Percentiles rank a stretch among this genome's conserved stretches.
Evolutionary conservation across 2,113 vertebrate species (phyloP).

Genomic region (Upupa epops): DNA sequence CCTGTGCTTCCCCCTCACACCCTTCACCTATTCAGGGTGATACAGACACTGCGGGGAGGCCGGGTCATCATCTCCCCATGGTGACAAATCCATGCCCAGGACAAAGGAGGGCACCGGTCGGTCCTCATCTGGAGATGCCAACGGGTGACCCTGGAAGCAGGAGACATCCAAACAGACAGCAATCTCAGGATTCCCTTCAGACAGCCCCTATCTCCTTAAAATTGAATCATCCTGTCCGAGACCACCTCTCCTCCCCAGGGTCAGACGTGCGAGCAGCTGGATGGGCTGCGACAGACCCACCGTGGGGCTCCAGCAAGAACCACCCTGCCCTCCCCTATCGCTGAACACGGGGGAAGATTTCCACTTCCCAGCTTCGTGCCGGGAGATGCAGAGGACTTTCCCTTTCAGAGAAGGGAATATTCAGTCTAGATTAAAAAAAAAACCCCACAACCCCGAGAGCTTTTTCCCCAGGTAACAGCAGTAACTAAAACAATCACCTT

Average conservation of each 20-base stretch:
- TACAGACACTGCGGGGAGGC: background rate
- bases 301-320: fast-evolving
- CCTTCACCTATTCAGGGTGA: fast-evolving
- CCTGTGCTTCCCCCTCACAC: fast-evolving
- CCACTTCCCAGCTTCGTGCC: background rate
- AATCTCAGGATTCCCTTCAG: background rate
- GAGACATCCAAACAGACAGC: background rate
- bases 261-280: background rate
- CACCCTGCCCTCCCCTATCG: background rate
- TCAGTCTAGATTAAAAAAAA: constrained; percentile 55
- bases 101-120: background rate
- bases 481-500: constrained; percentile 70
- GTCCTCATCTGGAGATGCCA: background rate
- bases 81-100: fast-evolving
- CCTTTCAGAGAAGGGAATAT: constrained; percentile 57
- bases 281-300: fast-evolving
- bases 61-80: no score
- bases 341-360: background rate
- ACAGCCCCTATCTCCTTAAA: background rate
- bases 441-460: background rate
- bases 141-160: background rate
- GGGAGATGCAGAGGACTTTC: background rate
- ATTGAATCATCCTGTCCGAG: no score
- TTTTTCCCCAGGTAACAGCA: constrained; percentile 59
- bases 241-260: background rate